Base-by-base conservation (phyloP, 2,113 vertebrate genomes). In the Grallaria varia region DNA sequence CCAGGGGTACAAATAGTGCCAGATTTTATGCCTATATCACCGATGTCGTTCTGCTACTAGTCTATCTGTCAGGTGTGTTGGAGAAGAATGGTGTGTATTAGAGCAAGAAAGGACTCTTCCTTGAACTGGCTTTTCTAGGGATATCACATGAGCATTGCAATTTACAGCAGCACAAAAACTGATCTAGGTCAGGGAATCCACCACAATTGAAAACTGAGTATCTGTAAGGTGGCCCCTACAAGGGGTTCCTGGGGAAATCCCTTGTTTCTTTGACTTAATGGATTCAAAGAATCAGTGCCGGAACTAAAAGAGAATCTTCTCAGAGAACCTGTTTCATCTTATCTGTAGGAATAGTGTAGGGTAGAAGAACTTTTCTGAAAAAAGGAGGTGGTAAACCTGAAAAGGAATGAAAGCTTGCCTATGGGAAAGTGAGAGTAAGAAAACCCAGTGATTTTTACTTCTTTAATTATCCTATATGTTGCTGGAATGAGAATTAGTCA, bases 101-200 rank as follows among this genome's bases (percentile, higher is more conserved):
- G 20, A 55, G 12, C 11, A 37, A 72, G 30, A 72, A 69, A 76
- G 5, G 35, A 52, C 5, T 23, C 60, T 67, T 40, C 22, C 6
- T 22, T 75, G 42, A n/a, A 33, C 31, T 44, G n/a, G 2, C 1
- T 93, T 77, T 84, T 44, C 68, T 22, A 67, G 33, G 27, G 7
- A 18, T 66, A 33, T 74, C 68, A 37, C 14, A 27, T 5, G 2
- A 73, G 7, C 0, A 0, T 27, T 53, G 42, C 8, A 62, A 71
- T 58, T 49, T 55, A 84, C 6, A 84, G 37, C 23, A 82, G 16
- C 42, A 42, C 17, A 50, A 47, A 49, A 50, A 39, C 18, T 56
- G 52, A 47, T 58, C 39, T 63, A 64, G 7, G 17, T 63, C 53
- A 74, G 23, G 37, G 30, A 76, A 91, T 60, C 16, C 23, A 82